Base-by-base conservation (phyloP, 1,140 invertebrate species). In the Geopemphigus sp. region DNA sequence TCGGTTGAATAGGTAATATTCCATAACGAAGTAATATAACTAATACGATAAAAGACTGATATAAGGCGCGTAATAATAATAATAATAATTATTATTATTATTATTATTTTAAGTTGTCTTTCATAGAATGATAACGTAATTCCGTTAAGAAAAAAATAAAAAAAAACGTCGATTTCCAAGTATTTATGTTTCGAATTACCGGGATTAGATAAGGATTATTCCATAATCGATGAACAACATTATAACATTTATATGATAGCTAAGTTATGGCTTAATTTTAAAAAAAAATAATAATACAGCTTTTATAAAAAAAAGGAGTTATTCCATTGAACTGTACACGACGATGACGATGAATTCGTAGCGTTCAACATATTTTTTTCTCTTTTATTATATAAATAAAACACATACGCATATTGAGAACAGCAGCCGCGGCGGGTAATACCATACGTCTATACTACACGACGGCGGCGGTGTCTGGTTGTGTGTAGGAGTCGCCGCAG, bases 401-500 rank as follows among this genome's bases (percentile, higher is more conserved):
- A 72, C 68, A 47, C 17, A 54, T 54, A 72, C 47, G 24, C 68
- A 29, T 54, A 72, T 54, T 68, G 66, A 50, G 45, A 29, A 72
- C 47, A 26, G 6, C 29, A 66, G 29, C 39, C n/a, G n/a, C 39
- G 22, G n/a, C 29, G 29, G 19, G 61, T 26, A 64, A 26, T 17
- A 64, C 11, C 32, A 39, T 32, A 64, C 61, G 11, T 19, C 61
- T 68, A 47, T 22, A 24, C 19, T 47, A 11, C 39, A 15, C 45
- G 17, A 22, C 45, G 32, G 10, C 45, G 68, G 17, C 68, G 17
- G 50, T 29, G 68, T 72, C 68, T 72, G 63, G 66, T 68, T 11
- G 66, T 68, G 68, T 72, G 68, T 72, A 53, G 68, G 68, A 72
- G 68, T 72, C 66, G 22, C 24, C 68, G 29, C 68, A 72, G 68